Percentiles rank a stretch among this genome's conserved stretches.
Evolutionary conservation across 2,888 invertebrate species (phyloP).

Genomic region (Stenichneumon culpator): DNA sequence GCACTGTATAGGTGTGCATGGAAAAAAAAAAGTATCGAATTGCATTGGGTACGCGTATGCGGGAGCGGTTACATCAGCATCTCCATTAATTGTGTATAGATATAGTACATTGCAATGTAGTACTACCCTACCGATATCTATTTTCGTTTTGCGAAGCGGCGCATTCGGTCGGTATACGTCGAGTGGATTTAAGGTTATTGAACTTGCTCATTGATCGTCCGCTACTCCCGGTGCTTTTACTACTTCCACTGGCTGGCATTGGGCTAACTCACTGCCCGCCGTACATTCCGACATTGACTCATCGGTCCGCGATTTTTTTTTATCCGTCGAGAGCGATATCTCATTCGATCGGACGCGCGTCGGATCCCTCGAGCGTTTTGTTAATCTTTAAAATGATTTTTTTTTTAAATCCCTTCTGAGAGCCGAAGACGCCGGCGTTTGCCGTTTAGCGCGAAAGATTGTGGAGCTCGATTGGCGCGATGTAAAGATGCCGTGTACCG

Average conservation of each 20-base stretch:
- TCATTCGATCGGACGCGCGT: neutral
- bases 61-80: neutral
- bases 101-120: neutral
- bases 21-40: neutral
- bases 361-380: neutral
- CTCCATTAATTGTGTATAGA: neutral
- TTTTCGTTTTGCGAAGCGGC: conserved; percentile 78
- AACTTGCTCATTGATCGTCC: conserved; percentile 83
- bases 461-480: no score
- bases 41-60: conserved; percentile 1
- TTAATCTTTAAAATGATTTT: neutral
- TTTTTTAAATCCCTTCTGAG: no score
- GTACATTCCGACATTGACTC: conserved; percentile 29
- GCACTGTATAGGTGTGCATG: neutral
- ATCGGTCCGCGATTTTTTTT: neutral
- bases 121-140: conserved; percentile 73
- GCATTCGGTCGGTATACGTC: conserved; percentile 77
- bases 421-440: no score
- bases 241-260: conserved; percentile 44
- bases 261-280: neutral
- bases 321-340: no score
- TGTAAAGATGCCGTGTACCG: no score
- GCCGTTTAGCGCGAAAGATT: no score
- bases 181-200: conserved; percentile 84
- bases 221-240: conserved; percentile 52